Conservation (phyloP, 2,797 vertebrate genomes). For the Antennarius maculatus region DNA sequence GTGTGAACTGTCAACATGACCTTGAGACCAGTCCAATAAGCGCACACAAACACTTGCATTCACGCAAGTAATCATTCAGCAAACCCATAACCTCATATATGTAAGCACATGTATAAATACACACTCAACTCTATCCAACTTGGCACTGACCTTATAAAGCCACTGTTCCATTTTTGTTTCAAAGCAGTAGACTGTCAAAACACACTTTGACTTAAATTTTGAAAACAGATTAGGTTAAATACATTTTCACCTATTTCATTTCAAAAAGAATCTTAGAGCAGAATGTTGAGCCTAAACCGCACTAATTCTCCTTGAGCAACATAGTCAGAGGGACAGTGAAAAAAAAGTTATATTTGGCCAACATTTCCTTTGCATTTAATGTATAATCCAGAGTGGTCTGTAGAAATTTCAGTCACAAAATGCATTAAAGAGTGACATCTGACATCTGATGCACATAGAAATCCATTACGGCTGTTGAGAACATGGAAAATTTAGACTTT, state of each 20-base stretch:
- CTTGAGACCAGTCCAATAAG: constrained; percentile 47
- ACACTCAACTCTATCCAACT: constrained; percentile 39
- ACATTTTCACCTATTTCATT: constrained; percentile 1
- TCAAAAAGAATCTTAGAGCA: constrained; percentile 13
- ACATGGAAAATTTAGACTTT: constrained; percentile 10
- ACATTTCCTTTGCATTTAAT: constrained; percentile 23
- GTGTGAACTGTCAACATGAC: constrained; percentile 78
- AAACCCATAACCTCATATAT: constrained; percentile 66
- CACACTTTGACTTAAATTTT: constrained; percentile 25
- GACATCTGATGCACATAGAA: neutral
- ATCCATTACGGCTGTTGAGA: neutral
- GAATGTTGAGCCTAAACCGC: constrained; percentile 8
- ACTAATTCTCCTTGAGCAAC: constrained; percentile 15
- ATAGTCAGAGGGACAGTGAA: constrained; percentile 4
- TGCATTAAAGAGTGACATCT: neutral
- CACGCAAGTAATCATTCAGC: constrained; percentile 36
- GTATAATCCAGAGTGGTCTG: constrained; percentile 17
- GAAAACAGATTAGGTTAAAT: neutral
- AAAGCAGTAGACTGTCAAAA: constrained; percentile 18
- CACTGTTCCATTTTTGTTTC: constrained; percentile 11
- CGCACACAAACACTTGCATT: constrained; percentile 31
- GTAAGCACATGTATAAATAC: constrained; percentile 41
- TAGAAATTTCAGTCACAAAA: constrained; percentile 3
- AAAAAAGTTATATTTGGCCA: constrained; percentile 28
- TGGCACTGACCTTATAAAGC: constrained; percentile 14